Conservation (phyloP, 2,113 vertebrate genomes). For the Marmota monax region DNA sequence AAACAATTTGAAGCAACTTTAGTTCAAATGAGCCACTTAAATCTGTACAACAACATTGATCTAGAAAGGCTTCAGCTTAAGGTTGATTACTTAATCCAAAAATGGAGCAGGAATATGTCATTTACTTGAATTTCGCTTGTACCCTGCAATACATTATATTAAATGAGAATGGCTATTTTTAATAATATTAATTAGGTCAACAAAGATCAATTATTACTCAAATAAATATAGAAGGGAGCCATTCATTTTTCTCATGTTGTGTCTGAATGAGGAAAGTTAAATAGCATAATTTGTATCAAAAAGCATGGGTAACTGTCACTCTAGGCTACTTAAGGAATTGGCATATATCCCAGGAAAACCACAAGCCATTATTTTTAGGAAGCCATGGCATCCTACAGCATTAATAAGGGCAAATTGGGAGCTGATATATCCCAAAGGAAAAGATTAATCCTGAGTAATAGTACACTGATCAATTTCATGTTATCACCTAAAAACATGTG, state of each 20-base stretch:
- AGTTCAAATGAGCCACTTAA: conserved; percentile 49
- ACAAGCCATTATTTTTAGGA: conserved; percentile 32
- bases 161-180: conserved; percentile 45
- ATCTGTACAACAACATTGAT: conserved; percentile 50
- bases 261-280: conserved; percentile 33
- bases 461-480: not conserved
- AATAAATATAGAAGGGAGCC: conserved; percentile 37
- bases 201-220: conserved; percentile 60
- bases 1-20: not conserved
- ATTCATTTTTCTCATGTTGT: not conserved
- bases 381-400: not conserved
- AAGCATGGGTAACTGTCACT: conserved; percentile 37
- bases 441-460: not conserved
- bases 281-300: conserved; percentile 51
- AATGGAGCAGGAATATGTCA: not conserved
- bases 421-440: not conserved
- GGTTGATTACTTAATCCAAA: conserved; percentile 55
- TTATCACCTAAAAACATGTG: not conserved
- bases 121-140: conserved; percentile 59
- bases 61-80: conserved; percentile 44
- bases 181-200: conserved; percentile 47
- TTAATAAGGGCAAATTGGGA: conserved; percentile 5
- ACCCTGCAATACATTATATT: not conserved
- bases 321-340: conserved; percentile 51
- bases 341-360: conserved; percentile 5